Conservation (phyloP, 1,140 invertebrate species). For the Diachasmimorpha longicaudata region DNA sequence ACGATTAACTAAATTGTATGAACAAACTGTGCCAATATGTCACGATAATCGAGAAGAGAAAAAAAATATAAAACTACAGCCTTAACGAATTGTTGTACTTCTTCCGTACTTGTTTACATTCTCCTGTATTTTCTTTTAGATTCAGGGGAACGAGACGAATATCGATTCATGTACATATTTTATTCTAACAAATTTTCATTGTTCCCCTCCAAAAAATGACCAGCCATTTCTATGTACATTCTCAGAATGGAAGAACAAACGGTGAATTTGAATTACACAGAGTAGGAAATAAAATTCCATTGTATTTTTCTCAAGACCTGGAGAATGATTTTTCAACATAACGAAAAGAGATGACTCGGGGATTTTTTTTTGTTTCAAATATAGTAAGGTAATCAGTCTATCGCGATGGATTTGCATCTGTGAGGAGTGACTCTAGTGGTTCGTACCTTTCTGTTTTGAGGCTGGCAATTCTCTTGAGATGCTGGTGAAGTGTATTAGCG, state of each 20-base stretch:
- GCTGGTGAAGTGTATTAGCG: constrained; percentile 48
- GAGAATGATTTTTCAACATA: constrained; percentile 18
- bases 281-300: background rate
- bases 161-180: background rate
- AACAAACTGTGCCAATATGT: background rate
- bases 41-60: background rate
- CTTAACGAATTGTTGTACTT: background rate
- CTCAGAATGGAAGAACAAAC: background rate
- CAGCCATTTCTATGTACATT: background rate
- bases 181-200: background rate
- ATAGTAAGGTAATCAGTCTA: constrained; percentile 36
- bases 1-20: background rate
- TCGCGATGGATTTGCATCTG: constrained; percentile 53
- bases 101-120: constrained; percentile 10
- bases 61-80: background rate
- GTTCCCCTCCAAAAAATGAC: background rate
- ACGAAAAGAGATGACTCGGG: constrained; percentile 7
- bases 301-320: background rate
- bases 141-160: background rate
- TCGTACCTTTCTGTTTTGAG: constrained; percentile 48
- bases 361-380: background rate
- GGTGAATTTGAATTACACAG: background rate
- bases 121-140: background rate
- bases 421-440: constrained; percentile 50
- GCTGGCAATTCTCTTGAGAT: constrained; percentile 48